A percentile compares a stretch with the other conserved stretches of the same genome.
Conservation (phyloP, 2,797 vertebrate species). For the Rhinogobio ventralis region DNA sequence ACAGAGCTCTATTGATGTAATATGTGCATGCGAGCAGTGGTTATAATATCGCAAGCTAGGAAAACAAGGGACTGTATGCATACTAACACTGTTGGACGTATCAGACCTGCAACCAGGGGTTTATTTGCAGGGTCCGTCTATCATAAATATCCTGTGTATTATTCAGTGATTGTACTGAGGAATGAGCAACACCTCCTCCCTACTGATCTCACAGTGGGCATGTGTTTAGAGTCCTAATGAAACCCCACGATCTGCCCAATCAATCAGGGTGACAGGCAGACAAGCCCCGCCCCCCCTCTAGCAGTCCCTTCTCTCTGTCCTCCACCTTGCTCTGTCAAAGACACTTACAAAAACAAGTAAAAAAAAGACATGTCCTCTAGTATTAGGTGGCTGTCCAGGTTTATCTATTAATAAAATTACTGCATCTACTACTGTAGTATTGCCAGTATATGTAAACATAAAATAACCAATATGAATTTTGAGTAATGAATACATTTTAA, state of each 20-base stretch:
- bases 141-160: slow-evolving; percentile 5
- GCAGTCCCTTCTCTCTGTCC: background rate
- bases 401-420: background rate
- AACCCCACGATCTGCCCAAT: slow-evolving; percentile 29
- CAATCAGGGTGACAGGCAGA: slow-evolving; percentile 50
- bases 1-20: background rate
- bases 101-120: background rate
- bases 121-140: background rate
- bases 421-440: background rate
- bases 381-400: background rate
- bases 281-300: background rate
- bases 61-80: background rate
- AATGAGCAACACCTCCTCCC: slow-evolving; percentile 28
- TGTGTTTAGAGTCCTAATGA: slow-evolving; percentile 46
- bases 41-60: background rate
- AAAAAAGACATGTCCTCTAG: background rate
- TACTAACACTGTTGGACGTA: background rate
- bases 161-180: background rate
- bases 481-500: background rate
- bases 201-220: slow-evolving; percentile 24
- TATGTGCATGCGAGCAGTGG: background rate
- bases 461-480: background rate
- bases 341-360: background rate
- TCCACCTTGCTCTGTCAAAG: slow-evolving; percentile 1
- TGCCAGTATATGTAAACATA: background rate